Base-by-base conservation (phyloP, 2,888 invertebrate species). In the Cryptosula pallasiana region DNA sequence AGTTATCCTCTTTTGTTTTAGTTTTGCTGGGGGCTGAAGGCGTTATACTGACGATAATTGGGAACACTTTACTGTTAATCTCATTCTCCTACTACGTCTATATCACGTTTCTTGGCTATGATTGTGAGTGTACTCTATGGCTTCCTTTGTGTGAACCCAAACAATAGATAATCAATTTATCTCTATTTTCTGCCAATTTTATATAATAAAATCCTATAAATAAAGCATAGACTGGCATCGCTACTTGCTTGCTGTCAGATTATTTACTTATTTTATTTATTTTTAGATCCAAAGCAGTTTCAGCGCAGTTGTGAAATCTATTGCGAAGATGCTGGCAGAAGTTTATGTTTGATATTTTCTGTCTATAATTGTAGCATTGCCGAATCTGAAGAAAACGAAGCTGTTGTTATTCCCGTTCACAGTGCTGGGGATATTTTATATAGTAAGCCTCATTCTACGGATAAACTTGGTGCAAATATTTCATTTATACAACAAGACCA, bases 51-150 rank as follows among this genome's bases (percentile, higher is more conserved):
- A 88, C 91, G 20, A 74, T 97, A 69, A 87, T 97, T 76, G 95
- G 95, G 70, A 98, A 98, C 85, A 90, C 94, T 0, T 90, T 97
- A 79, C 98, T 97, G 96, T 87, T 97, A 72, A 88, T 94, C 45
- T 94, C 95, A 2, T 87, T 92, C 74, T 88, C 91, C 73, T 98
- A 98, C 86, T 98, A 98, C 83, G 88, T 95, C 75, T 98, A 98
- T 85, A 96, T 98, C 79, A 95, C 97, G 45, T 98, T 98, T 86
- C 88, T 98, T 73, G 98, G 98, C 77, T 98, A 97, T 82, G 95
- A 92, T 78, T 81, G 84, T 84, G 75, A 78, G 82, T 80, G 69
- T n/a, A 16, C 5, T 25, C 29, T 69, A 5, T 34, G 29, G 13
- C 5, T 29, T 25, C 9, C n/a, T 69, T 13, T n/a, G 35, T 16